Percentiles rank a stretch among this genome's conserved stretches.
phyloP scores from a whole-genome alignment of 2,888 invertebrate species.

The Papilio gigon region DNA sequence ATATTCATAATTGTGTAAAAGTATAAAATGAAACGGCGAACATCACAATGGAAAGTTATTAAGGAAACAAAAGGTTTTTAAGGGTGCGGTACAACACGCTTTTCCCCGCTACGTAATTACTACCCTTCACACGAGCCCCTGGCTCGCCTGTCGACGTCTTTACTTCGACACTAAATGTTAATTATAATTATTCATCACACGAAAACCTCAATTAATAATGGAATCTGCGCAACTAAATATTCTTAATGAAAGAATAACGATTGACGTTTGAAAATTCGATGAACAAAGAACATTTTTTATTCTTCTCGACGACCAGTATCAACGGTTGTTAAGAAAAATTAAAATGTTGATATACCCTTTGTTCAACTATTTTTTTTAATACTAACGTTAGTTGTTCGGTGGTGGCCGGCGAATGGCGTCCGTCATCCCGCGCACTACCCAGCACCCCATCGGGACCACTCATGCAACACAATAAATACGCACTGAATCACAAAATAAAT shows the following conservation, averaged over 20 bases:
- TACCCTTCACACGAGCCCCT: conserved; percentile 29
- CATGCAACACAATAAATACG: conserved; percentile 73
- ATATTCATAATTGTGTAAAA: conserved; percentile 33
- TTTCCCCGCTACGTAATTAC: conserved; percentile 21
- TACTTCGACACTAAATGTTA: conserved; percentile 13
- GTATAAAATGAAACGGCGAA: conserved; percentile 10
- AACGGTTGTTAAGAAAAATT: not conserved
- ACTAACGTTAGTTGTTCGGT: conserved; percentile 80
- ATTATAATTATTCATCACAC: not conserved
- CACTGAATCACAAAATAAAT: conserved; percentile 65
- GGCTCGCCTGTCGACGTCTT: conserved; percentile 8
- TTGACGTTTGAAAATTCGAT: not conserved
- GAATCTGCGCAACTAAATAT: not conserved
- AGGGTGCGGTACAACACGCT: conserved; percentile 31
- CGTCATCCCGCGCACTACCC: conserved; percentile 67
- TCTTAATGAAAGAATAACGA: not conserved
- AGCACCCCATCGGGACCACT: conserved; percentile 73
- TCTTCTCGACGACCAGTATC: not conserved
- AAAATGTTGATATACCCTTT: not conserved
- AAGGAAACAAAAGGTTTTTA: conserved; percentile 38
- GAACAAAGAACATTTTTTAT: not conserved
- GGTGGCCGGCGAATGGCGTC: conserved; percentile 77
- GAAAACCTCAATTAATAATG: not conserved
- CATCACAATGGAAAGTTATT: conserved; percentile 31
- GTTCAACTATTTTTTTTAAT: conserved; percentile 30